Conservation (phyloP, 1,140 invertebrate species). For the Neodiprion pinetum region DNA sequence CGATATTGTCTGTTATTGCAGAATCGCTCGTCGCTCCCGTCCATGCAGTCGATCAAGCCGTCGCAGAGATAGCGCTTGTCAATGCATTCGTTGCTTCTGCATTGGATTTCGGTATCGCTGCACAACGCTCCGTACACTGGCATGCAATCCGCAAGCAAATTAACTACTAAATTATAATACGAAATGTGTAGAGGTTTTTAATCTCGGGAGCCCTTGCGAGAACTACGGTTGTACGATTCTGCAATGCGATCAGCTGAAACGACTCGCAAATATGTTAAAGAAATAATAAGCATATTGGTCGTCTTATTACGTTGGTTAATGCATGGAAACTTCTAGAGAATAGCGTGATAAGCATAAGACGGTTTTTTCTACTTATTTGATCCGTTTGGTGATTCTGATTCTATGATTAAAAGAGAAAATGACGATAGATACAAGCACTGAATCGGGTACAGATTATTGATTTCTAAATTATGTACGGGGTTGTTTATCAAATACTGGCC, state of each 20-base stretch:
- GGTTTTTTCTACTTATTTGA: no score
- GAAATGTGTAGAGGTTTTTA: conserved; percentile 43
- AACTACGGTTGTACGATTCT: conserved; percentile 29
- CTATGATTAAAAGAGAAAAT: no score
- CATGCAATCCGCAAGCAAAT: conserved; percentile 59
- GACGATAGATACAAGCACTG: no score
- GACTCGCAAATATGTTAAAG: background rate
- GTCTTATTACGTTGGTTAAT: conserved; percentile 9
- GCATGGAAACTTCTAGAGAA: no score
- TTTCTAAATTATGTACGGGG: no score
- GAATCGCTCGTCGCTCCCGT: conserved; percentile 75
- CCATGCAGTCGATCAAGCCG: conserved; percentile 71
- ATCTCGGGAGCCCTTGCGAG: conserved; percentile 23
- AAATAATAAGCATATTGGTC: conserved; percentile 3
- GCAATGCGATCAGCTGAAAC: background rate
- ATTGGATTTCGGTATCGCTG: conserved; percentile 65
- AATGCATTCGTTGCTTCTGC: conserved; percentile 68
- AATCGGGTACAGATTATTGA: no score
- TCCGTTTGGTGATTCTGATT: no score
- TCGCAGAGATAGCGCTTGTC: conserved; percentile 72
- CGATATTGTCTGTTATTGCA: conserved; percentile 58
- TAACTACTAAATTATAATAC: conserved; percentile 60
- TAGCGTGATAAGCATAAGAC: no score
- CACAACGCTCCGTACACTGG: conserved; percentile 54
- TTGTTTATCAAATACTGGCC: no score